These are phyloP conservation scores for Ichneumoninae sp. DNA, from an alignment of 2,888 invertebrate genomes.

Conservation along the genomic window DNA sequence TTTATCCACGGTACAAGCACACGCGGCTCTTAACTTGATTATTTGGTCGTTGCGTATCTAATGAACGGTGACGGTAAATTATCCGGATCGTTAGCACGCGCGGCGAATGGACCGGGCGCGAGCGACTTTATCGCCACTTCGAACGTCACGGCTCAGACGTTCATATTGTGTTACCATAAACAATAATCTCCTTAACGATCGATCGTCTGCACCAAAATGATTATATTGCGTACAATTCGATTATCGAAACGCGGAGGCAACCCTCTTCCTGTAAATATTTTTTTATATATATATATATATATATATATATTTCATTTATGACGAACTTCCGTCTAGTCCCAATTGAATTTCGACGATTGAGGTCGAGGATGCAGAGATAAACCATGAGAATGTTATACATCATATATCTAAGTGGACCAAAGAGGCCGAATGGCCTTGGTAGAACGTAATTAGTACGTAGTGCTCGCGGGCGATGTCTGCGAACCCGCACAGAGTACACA, in stretches of 20 bases:
- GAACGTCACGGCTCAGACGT: slow-evolving; percentile 22
- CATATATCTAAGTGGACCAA: slow-evolving; percentile 16
- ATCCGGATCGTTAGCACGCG: slow-evolving; percentile 77
- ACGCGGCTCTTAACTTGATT: slow-evolving; percentile 71
- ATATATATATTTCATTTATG: neutral
- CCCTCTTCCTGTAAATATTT: neutral
- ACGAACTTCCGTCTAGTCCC: neutral
- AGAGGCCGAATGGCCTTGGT: slow-evolving; percentile 7
- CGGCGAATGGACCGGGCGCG: slow-evolving; percentile 72
- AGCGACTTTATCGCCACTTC: slow-evolving; percentile 36
- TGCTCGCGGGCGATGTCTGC: neutral
- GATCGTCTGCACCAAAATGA: neutral
- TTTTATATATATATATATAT: neutral
- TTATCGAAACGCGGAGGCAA: neutral
- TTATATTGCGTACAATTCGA: neutral
- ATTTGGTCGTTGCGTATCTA: slow-evolving; percentile 78
- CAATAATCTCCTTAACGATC: neutral
- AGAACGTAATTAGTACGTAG: slow-evolving; percentile 27
- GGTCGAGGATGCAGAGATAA: slow-evolving; percentile 5
- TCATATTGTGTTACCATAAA: slow-evolving; percentile 21
- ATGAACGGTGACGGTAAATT: slow-evolving; percentile 78
- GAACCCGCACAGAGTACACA: neutral
- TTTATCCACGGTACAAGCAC: slow-evolving; percentile 8
- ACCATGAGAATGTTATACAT: slow-evolving; percentile 24
- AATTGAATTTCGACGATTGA: slow-evolving; percentile 19